phyloP scores from a whole-genome alignment of 2,113 vertebrate species.

The Ciconia stormi region DNA sequence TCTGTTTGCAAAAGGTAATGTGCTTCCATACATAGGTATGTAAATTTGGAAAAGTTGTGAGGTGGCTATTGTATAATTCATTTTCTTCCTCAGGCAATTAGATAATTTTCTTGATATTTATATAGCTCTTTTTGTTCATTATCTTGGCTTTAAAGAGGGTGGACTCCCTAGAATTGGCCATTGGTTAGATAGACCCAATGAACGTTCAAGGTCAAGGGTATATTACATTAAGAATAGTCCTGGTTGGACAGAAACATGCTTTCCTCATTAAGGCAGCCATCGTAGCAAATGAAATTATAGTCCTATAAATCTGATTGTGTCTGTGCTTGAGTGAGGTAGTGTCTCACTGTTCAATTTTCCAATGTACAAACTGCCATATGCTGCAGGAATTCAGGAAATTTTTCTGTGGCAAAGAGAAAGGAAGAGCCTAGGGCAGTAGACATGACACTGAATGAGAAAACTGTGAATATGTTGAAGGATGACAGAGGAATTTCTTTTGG shows the following conservation, averaged over 20 bases:
- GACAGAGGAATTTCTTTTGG: constrained; percentile 63
- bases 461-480: constrained; percentile 71
- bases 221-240: constrained; percentile 46
- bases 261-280: constrained; percentile 66
- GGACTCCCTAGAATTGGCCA: neutral
- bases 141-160: neutral
- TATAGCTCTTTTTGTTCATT: neutral
- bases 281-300: constrained; percentile 79
- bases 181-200: constrained; percentile 54
- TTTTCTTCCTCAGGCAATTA: neutral
- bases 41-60: neutral
- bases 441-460: constrained; percentile 41
- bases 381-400: constrained; percentile 68
- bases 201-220: constrained; percentile 69
- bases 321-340: constrained; percentile 74
- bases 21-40: neutral
- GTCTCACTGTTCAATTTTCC: constrained; percentile 77
- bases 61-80: neutral
- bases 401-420: constrained; percentile 67
- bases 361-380: constrained; percentile 56
- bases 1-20: neutral
- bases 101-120: neutral
- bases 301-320: constrained; percentile 72
- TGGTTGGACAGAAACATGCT: constrained; percentile 68
- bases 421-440: constrained; percentile 55